Conservation (phyloP, 30 jellyfish, hydroid and myxozoan species). For the Pelagia noctiluca region DNA sequence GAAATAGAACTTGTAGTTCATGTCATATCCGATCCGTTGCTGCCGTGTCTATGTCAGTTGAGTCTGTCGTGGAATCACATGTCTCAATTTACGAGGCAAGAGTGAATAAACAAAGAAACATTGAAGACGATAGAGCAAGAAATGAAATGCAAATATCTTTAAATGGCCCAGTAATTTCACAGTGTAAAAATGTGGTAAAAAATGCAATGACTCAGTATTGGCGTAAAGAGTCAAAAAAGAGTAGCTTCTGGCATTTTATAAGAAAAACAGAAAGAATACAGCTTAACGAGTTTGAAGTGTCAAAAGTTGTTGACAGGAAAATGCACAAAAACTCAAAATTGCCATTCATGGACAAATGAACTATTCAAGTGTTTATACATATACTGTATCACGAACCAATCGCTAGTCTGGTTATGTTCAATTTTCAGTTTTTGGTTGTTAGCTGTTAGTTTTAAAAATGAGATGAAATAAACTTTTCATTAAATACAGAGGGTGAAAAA, state of each 20-base stretch:
- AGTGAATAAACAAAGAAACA: conserved; percentile 18
- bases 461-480: too few relatives aligned
- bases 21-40: conserved; percentile 36
- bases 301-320: neutral
- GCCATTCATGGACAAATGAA: conserved; percentile 24
- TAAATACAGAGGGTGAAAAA: too few relatives aligned
- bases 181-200: conserved; percentile 11
- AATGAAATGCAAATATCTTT: conserved; percentile 39
- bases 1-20: conserved; percentile 26
- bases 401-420: too few relatives aligned
- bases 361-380: too few relatives aligned
- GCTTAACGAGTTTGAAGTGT: neutral
- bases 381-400: too few relatives aligned
- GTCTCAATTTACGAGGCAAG: conserved; percentile 29
- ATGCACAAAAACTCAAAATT: neutral
- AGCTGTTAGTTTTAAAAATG: too few relatives aligned
- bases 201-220: conserved; percentile 4
- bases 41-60: conserved; percentile 45
- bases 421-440: too few relatives aligned
- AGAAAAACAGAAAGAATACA: neutral
- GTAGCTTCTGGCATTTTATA: conserved; percentile 18
- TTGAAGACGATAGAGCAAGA: conserved; percentile 26
- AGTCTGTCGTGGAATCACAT: conserved; percentile 36
- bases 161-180: conserved; percentile 37
- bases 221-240: conserved; percentile 6